Conservation (phyloP, 2,888 invertebrate species). For the Plebejus argus region DNA sequence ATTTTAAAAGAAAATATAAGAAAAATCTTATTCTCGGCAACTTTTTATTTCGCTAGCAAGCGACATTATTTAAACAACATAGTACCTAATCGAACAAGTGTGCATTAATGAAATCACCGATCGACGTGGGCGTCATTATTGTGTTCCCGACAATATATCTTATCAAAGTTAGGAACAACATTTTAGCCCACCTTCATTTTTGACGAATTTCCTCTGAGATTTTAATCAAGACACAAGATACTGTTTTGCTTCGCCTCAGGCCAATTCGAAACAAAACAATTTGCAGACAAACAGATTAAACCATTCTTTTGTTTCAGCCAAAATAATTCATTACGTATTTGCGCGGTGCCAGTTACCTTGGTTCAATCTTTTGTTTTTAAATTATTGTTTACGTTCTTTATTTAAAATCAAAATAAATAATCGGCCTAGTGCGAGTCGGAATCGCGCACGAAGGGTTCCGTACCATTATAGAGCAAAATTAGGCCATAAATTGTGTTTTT, state of each 20-base stretch:
- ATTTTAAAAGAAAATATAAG: too few relatives aligned
- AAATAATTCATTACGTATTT: not conserved
- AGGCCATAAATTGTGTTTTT: too few relatives aligned
- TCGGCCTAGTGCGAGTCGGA: too few relatives aligned
- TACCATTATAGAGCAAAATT: too few relatives aligned
- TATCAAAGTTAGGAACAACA: not conserved
- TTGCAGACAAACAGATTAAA: not conserved
- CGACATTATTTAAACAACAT: too few relatives aligned
- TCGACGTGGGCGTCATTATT: not conserved
- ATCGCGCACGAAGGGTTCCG: too few relatives aligned
- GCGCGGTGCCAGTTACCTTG: not conserved
- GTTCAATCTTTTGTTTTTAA: slow-evolving; percentile 4
- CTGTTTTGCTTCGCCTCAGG: slow-evolving; percentile 1
- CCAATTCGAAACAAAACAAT: slow-evolving; percentile 16
- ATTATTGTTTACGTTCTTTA: not conserved
- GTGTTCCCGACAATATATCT: not conserved
- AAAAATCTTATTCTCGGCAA: too few relatives aligned
- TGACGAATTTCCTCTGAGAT: not conserved
- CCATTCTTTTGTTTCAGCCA: not conserved
- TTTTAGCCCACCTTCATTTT: not conserved
- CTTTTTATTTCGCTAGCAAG: too few relatives aligned
- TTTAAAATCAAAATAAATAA: too few relatives aligned
- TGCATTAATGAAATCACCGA: too few relatives aligned
- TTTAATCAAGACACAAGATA: slow-evolving; percentile 26
- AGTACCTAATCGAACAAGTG: too few relatives aligned